Evolutionary conservation across 2,113 vertebrate genomes (phyloP), one percentile per base, ranked within the genome.

Genomic region (Mastomys coucha): DNA sequence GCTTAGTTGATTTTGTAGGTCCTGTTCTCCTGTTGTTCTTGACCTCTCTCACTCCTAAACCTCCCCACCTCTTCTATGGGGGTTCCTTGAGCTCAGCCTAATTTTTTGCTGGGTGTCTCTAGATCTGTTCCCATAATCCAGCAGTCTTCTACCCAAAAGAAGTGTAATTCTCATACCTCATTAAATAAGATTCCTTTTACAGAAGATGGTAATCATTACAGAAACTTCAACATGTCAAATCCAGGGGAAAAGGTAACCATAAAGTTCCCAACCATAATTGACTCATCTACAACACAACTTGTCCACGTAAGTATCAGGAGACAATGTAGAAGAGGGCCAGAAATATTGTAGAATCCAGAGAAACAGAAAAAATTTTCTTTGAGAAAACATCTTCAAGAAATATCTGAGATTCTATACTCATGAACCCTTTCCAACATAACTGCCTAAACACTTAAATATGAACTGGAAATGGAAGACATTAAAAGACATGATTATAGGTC

Each of bases 21-120:
- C 14, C 19, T 78, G 26, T 7, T 51, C 45, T 78, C 76, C 14
- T 78, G 45, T 28, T 51, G 14, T 31, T 17, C 76, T 51, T 16
- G 3, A 78, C 3, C 7, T 17, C 14, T 78, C 7, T 51, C 28
- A 45, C 45, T 78, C 14, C 76, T 51, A 78, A 51, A 8, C 1
- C 0, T 31, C 16, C 7, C 28, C 17, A 14, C 1, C 3, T 28
- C 10, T 78, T 33, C 2, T 78, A 3, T 33, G 26, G 3, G 3
- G 0, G 14, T 51, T 78, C 28, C 13, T 45, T 28, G 13, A 77
- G 20, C 42, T 77, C 13, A 13, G 42, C 0, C 7, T 51, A 77
- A 77, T 77, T 6, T 22, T 73, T 73, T 19, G 36, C 36, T 39
- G 36, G 28, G 45, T 6, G 2, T 77, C 5, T 31, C 10, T 16